Conservation (phyloP, 1,140 invertebrate species). For the Polyergus mexicanus region DNA sequence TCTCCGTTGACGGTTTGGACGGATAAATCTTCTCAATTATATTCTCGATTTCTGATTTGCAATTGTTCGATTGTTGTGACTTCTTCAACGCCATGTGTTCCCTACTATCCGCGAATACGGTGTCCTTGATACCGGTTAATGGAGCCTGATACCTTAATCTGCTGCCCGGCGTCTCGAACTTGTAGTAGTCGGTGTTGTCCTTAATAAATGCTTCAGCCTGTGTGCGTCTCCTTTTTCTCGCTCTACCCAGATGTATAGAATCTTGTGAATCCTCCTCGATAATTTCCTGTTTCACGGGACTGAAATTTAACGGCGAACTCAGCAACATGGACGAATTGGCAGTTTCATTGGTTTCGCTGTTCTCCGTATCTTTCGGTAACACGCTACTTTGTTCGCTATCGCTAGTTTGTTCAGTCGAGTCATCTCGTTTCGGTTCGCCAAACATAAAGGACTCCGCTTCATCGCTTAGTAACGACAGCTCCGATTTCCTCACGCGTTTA, state of each 20-base stretch:
- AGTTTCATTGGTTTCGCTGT: constrained; percentile 78
- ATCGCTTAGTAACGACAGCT: constrained; percentile 91
- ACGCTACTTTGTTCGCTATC: constrained; percentile 83
- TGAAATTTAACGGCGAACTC: constrained; percentile 74
- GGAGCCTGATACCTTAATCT: constrained; percentile 86
- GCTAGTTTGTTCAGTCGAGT: constrained; percentile 86
- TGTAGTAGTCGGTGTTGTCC: constrained; percentile 89
- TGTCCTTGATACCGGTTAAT: constrained; percentile 78
- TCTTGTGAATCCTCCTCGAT: constrained; percentile 83
- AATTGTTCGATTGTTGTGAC: constrained; percentile 62
- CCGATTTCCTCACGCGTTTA: constrained; percentile 90
- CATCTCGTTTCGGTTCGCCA: constrained; percentile 88
- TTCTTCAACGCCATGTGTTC: constrained; percentile 48
- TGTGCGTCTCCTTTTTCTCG: constrained; percentile 86
- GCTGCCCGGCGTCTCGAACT: constrained; percentile 88
- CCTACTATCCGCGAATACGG: too few relatives aligned
- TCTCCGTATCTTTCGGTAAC: constrained; percentile 85
- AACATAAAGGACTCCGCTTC: constrained; percentile 95
- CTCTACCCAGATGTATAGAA: constrained; percentile 73
- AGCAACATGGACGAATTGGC: constrained; percentile 46
- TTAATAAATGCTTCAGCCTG: constrained; percentile 88
- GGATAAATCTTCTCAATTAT: constrained; percentile 78
- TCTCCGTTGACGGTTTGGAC: constrained; percentile 87
- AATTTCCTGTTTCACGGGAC: constrained; percentile 74
- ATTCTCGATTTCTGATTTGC: constrained; percentile 64